Evolutionary conservation across 2,797 vertebrate genomes (phyloP).

Genomic region (Pitangus sulphuratus): DNA sequence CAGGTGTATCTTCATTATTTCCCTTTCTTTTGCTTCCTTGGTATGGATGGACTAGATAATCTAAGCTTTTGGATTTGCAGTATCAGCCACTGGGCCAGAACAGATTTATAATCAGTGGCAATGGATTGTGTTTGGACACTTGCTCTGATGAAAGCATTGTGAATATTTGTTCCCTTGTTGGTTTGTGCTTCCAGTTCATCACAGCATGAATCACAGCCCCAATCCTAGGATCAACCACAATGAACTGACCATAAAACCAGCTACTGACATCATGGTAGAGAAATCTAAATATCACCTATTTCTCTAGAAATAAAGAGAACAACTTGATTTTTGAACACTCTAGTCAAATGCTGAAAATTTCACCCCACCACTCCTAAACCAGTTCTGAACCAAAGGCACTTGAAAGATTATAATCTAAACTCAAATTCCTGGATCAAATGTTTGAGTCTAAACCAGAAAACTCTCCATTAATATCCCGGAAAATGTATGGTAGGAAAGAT

Average conservation of each 20-base stretch:
- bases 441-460: background rate
- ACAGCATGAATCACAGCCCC: background rate
- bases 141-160: background rate
- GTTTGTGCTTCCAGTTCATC: background rate
- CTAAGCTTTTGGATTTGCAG: background rate
- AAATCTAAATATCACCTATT: background rate
- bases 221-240: background rate
- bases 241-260: background rate
- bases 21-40: background rate
- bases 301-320: background rate
- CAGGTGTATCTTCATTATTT: background rate
- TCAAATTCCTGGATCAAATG: background rate
- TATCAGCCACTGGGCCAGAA: background rate
- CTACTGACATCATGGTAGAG: background rate
- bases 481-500: background rate
- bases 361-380: background rate
- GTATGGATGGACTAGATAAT: background rate
- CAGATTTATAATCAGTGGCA: background rate
- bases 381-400: background rate
- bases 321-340: background rate
- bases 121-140: fast-evolving
- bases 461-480: background rate
- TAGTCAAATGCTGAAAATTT: background rate
- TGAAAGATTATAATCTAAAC: background rate
- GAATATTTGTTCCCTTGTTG: background rate